phyloP scores from a whole-genome alignment of 2,113 vertebrate genomes.

The Catharus bicknelli region DNA sequence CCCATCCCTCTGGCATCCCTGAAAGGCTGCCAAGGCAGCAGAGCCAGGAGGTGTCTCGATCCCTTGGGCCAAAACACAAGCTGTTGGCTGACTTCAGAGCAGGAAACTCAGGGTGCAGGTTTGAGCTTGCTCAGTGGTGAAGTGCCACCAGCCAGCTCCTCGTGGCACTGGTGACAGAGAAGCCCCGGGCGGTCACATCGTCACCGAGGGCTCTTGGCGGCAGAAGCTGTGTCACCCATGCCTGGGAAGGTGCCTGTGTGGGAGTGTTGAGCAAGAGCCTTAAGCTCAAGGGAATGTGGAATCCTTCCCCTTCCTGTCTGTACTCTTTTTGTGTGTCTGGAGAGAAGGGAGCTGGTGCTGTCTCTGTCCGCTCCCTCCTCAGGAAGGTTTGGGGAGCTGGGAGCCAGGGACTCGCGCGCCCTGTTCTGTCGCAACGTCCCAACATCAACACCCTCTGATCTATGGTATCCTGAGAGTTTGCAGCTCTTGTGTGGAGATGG shows the following conservation, averaged over 20 bases:
- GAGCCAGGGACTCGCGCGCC: background rate
- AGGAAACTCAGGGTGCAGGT: background rate
- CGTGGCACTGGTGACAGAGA: background rate
- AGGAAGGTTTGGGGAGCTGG: background rate
- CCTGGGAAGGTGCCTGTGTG: background rate
- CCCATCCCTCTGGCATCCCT: background rate
- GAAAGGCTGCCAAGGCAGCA: background rate
- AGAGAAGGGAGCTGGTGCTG: background rate
- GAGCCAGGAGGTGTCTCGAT: background rate
- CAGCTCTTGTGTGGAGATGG: conserved; percentile 55
- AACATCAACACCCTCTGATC: conserved; percentile 66
- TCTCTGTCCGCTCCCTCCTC: rapidly evolving
- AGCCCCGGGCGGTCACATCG: rapidly evolving
- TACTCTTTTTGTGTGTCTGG: background rate
- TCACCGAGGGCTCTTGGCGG: rapidly evolving
- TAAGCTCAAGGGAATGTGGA: background rate
- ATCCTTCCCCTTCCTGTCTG: background rate
- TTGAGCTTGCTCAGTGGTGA: background rate
- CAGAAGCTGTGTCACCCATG: background rate
- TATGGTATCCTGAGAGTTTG: conserved; percentile 44
- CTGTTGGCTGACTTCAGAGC: background rate
- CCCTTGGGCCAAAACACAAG: background rate
- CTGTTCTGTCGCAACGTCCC: conserved; percentile 38
- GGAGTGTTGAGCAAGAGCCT: conserved; percentile 27
- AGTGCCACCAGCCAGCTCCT: background rate